Base-by-base conservation (phyloP, 2,797 vertebrate species). In the Hemitrygon akajei region DNA sequence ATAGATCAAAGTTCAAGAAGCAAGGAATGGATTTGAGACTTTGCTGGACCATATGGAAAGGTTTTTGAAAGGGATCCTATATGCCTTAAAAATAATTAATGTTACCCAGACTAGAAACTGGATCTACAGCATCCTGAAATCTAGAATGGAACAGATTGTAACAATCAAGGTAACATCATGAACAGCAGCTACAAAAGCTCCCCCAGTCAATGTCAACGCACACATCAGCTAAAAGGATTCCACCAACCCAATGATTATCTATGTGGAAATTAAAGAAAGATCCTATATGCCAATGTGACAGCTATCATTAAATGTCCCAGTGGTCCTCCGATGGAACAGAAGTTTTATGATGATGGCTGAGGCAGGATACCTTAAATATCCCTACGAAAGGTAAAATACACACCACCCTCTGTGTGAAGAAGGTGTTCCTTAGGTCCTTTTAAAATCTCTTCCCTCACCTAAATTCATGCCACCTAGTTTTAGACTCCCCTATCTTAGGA, bases 321-420 rank as follows among this genome's bases (percentile, higher is more conserved):
- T 73, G 96, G 95, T 56, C 27, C 95, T 1, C 60, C 94, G 84
- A 37, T 94, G 7, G 71, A 91, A 5, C 71, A 97, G 94, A 71
- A 96, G 66, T 96, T 97, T 93, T 9, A 94, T 87, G 97, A 97
- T 94, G 96, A 96, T 5, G 97, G 97, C 94, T 94, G 96, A 96
- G 97, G 97, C 97, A 95, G 95, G 25, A n/a, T 30, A 84, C 66
- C 89, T 56, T 30, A 47, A 37, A 5, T 89, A 1, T n/a, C 7
- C n/a, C 16, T 16, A 27, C 76, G 11, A 75, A 93, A 30, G 47
- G 3, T 11, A 47, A 93, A 30, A 47, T 47, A 47, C 40, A 47
- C 40, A 47, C 40, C 3, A 3, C 40, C 3, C 40, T 47, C 40
- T 3, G 40, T 47, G 40, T 47, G 40, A 47, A 47, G 3, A 47